Percentiles rank a stretch among this genome's conserved stretches.
Conservation (phyloP, 2,797 vertebrate species). For the Percopsis omiscomaycus region DNA sequence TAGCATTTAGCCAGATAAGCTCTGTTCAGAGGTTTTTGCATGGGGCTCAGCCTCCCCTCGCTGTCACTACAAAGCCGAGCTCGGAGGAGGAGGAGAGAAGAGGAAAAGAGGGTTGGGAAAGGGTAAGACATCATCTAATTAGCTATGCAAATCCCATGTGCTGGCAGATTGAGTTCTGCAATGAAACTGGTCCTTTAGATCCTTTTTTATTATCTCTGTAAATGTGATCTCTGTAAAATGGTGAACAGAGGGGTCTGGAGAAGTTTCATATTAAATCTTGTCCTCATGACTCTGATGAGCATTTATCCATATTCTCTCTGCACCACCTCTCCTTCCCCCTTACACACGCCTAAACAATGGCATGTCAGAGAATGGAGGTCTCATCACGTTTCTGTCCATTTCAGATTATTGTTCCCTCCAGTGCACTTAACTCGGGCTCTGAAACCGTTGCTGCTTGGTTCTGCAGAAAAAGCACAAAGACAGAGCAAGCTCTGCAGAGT, state of each 20-base stretch:
- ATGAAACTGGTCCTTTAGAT: slow-evolving; percentile 77
- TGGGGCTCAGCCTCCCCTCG: slow-evolving; percentile 65
- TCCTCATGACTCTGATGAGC: slow-evolving; percentile 46
- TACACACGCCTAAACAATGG: slow-evolving; percentile 31
- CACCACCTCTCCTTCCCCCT: slow-evolving; percentile 11
- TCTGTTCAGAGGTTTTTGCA: slow-evolving; percentile 69
- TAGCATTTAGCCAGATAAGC: slow-evolving; percentile 76
- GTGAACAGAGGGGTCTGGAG: slow-evolving; percentile 60
- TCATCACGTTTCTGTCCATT: slow-evolving; percentile 62
- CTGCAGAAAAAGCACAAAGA: slow-evolving; percentile 46
- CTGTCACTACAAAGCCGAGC: slow-evolving; percentile 77
- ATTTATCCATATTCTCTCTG: slow-evolving; percentile 48
- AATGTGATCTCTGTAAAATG: slow-evolving; percentile 60
- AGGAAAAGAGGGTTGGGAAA: slow-evolving; percentile 5
- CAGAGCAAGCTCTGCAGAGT: background rate
- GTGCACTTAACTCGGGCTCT: slow-evolving; percentile 39
- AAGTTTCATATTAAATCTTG: slow-evolving; percentile 61
- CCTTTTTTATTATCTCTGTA: slow-evolving; percentile 54
- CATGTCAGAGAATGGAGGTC: slow-evolving; percentile 48
- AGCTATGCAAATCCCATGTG: slow-evolving; percentile 78
- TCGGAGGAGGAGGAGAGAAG: slow-evolving; percentile 32
- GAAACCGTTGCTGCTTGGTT: slow-evolving; percentile 48
- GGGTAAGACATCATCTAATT: slow-evolving; percentile 70
- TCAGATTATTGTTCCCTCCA: slow-evolving; percentile 49
- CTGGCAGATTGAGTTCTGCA: slow-evolving; percentile 70